These are phyloP conservation scores for Cerceris ruficornis DNA, from an alignment of 2,888 invertebrate species.

Conservation along the genomic window DNA sequence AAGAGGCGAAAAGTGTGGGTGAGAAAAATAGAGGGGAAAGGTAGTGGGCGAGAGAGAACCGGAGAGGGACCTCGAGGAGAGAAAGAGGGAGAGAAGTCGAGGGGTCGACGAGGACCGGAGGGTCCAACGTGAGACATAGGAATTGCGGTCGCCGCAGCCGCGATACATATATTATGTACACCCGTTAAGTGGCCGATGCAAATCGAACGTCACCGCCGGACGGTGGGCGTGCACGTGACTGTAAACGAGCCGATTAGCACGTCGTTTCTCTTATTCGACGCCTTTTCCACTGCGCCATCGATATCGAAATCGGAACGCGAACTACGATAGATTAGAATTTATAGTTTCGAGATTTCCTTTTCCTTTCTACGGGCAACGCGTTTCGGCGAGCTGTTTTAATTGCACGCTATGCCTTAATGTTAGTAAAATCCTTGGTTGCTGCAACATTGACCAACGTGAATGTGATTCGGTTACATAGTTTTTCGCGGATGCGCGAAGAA, in stretches of 20 bases:
- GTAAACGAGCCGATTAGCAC: slow-evolving; percentile 69
- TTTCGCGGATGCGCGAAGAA: too few relatives aligned
- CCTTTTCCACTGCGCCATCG: slow-evolving; percentile 58
- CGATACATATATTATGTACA: slow-evolving; percentile 65
- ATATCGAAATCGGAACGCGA: slow-evolving; percentile 46
- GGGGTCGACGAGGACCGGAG: slow-evolving; percentile 38
- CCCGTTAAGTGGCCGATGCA: slow-evolving; percentile 72
- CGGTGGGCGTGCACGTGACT: slow-evolving; percentile 68
- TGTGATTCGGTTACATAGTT: background rate
- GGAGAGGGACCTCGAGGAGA: slow-evolving; percentile 37
- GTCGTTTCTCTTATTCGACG: slow-evolving; percentile 68
- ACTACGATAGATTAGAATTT: slow-evolving; percentile 38
- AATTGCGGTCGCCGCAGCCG: slow-evolving; percentile 58
- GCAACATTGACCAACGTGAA: background rate
- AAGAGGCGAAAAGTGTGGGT: slow-evolving; percentile 27
- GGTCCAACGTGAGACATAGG: slow-evolving; percentile 50
- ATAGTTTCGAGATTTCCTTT: slow-evolving; percentile 40
- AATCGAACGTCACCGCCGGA: slow-evolving; percentile 68
- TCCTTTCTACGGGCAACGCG: slow-evolving; percentile 1
- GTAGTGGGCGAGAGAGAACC: slow-evolving; percentile 14
- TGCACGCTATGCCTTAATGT: background rate
- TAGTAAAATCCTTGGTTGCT: too few relatives aligned
- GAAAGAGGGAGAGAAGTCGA: slow-evolving; percentile 32
- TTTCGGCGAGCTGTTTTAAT: background rate
- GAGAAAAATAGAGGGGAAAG: slow-evolving; percentile 49